Evolutionary conservation across 2,113 vertebrate species (phyloP).

Genomic region (Cariama cristata): DNA sequence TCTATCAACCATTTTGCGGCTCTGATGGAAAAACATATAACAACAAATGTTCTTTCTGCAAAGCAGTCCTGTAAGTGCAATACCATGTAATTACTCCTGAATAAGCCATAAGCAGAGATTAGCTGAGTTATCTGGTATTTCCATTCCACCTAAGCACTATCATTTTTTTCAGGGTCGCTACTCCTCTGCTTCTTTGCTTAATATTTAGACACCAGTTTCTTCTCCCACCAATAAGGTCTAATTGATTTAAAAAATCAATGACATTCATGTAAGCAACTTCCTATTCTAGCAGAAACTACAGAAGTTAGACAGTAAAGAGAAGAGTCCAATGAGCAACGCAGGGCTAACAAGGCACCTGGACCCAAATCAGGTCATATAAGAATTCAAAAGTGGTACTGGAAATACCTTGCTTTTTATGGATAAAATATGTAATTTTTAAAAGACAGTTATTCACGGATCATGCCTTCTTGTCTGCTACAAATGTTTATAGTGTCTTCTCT

Average conservation of each 20-base stretch:
- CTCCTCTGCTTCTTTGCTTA: background rate
- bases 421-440: background rate
- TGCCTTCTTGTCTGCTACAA: background rate
- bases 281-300: background rate
- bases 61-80: slow-evolving; percentile 49
- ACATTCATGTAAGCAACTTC: background rate
- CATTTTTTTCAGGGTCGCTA: background rate
- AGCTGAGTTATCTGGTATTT: background rate
- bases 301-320: background rate
- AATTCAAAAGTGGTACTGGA: background rate
- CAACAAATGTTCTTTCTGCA: slow-evolving; percentile 68
- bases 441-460: background rate
- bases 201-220: background rate
- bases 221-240: background rate
- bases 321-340: background rate
- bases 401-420: background rate
- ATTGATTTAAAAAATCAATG: background rate
- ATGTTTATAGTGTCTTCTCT: background rate
- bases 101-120: background rate
- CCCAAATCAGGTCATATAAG: background rate
- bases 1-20: slow-evolving; percentile 49
- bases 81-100: background rate
- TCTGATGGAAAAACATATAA: slow-evolving; percentile 59
- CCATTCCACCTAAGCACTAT: background rate
- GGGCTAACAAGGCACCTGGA: background rate